phyloP scores from a whole-genome alignment of 2,888 invertebrate species.

The Zygogramma bicolorata region DNA sequence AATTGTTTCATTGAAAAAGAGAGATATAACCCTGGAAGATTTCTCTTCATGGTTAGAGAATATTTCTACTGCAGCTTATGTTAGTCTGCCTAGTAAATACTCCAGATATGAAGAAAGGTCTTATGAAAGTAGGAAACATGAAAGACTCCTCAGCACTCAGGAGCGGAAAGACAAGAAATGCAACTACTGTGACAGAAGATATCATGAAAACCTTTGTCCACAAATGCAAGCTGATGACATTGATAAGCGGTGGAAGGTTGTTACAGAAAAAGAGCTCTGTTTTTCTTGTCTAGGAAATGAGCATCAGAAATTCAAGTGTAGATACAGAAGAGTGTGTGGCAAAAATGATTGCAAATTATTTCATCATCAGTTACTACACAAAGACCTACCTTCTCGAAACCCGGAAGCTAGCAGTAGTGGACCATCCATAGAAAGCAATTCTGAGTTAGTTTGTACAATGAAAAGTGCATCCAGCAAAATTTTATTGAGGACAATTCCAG shows the following conservation, averaged over 20 bases:
- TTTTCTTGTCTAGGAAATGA: background rate
- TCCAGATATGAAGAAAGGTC: no score
- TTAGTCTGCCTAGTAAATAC: no score
- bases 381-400: background rate
- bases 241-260: background rate
- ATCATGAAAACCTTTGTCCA: background rate
- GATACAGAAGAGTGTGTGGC: conserved; percentile 8
- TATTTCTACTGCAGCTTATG: no score
- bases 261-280: background rate
- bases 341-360: background rate
- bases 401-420: no score
- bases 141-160: no score
- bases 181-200: background rate
- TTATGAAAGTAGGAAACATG: no score
- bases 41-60: no score
- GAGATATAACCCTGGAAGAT: no score
- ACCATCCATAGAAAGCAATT: background rate
- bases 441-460: background rate
- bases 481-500: no score
- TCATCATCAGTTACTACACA: conserved; percentile 1
- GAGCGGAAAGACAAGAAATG: no score
- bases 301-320: conserved; percentile 7
- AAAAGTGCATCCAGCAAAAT: no score
- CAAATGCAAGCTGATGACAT: background rate
- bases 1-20: no score